phyloP scores from a whole-genome alignment of 2,888 invertebrate genomes.

The Tridacna gigas region DNA sequence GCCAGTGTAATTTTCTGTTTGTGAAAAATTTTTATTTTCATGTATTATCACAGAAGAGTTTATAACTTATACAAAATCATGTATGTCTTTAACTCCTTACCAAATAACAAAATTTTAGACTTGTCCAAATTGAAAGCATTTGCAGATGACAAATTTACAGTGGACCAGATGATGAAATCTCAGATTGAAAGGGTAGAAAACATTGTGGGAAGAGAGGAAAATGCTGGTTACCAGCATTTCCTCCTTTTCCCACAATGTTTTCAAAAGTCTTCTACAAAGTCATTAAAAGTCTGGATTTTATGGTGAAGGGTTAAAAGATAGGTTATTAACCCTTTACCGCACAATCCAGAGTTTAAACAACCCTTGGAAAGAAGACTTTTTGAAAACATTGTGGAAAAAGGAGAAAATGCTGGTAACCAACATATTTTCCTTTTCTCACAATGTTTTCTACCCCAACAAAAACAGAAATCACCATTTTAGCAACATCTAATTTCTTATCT shows the following conservation, averaged over 20 bases:
- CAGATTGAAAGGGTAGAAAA: background rate
- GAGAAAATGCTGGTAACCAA: too few species aligned
- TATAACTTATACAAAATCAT: background rate
- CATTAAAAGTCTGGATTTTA: too few species aligned
- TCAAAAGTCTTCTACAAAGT: background rate
- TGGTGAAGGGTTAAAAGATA: too few species aligned
- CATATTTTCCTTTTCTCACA: too few species aligned
- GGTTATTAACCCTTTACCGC: too few species aligned
- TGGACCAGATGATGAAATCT: too few species aligned
- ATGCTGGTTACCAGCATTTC: background rate
- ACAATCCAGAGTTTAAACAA: too few species aligned
- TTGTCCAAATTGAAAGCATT: background rate
- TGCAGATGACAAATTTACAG: background rate
- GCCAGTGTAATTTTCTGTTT: background rate
- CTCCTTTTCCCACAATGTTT: slow-evolving; percentile 6
- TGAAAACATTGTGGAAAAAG: too few species aligned
- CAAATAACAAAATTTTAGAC: background rate
- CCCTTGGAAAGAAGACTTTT: too few species aligned
- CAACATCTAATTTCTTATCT: too few species aligned
- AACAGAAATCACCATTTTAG: too few species aligned
- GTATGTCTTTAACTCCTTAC: background rate
- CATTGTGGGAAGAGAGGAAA: background rate
- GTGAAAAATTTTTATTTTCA: background rate
- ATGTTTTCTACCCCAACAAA: too few species aligned
- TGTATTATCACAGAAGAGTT: background rate